Percentiles rank a stretch among this genome's conserved stretches.
Evolutionary conservation across 2,113 vertebrate species (phyloP).

Genomic region (Peromyscus polionotus): DNA sequence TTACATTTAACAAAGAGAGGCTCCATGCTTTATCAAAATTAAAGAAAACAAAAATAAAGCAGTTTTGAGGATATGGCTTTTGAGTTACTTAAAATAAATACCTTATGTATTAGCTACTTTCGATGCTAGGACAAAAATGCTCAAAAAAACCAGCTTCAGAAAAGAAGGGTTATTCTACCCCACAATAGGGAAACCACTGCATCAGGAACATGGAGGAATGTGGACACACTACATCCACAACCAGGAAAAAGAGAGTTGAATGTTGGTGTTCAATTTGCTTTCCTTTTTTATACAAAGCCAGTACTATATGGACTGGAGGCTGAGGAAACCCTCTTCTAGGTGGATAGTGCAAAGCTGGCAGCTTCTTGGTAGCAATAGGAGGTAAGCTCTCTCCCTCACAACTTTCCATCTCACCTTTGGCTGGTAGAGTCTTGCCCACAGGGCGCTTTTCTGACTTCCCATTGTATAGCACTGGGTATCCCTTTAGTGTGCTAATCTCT

Average conservation of each 20-base stretch:
- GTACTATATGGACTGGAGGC: neutral
- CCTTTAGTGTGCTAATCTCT: neutral
- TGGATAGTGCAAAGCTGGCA: neutral
- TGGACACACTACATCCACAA: too few species aligned
- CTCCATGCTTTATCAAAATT: constrained; percentile 41
- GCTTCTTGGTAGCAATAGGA: neutral
- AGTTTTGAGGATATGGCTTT: constrained; percentile 54
- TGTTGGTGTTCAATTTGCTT: neutral
- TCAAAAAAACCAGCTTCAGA: neutral
- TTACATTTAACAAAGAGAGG: constrained; percentile 59
- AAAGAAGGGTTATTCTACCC: neutral
- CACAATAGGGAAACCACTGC: neutral
- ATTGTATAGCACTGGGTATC: neutral
- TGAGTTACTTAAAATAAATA: constrained; percentile 56
- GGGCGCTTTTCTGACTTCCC: neutral
- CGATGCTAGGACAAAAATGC: neutral
- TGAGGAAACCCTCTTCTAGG: neutral
- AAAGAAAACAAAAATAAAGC: constrained; percentile 54
- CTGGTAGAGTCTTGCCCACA: neutral
- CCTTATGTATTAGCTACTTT: neutral
- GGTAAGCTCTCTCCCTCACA: neutral
- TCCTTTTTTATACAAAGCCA: neutral
- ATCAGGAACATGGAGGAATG: too few species aligned
- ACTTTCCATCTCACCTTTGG: neutral
- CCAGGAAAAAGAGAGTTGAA: neutral